Evolutionary conservation across 2,888 invertebrate genomes (phyloP), one percentile per base, ranked within the genome.

Genomic region (Sipha maydis): DNA sequence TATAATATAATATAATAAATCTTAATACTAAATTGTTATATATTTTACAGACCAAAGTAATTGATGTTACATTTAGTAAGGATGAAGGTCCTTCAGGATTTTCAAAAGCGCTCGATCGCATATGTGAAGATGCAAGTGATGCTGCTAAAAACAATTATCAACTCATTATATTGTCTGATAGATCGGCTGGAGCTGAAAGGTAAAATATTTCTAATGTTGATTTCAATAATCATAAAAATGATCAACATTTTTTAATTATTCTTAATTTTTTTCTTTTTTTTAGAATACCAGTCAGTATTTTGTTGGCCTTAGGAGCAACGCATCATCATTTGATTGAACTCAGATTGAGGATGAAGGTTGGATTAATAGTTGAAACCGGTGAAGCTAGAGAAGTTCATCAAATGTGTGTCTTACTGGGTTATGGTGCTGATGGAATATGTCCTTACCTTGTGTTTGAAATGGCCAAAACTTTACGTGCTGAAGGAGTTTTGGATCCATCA

Each of bases 371-470:
- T 89, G 99, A 99, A 93, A 98, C 98, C 0, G 99, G 96, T 2
- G 99, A 99, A 92, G 98, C 98, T 0, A 93, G 93, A 90, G 94
- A 94, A 91, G 97, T 99, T 0, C 99, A 99, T 92, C 99, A 99
- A 91, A 95, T 99, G 92, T 99, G 98, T 91, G 97, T 98, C 0
- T 93, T 99, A 48, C 93, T 99, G 67, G 99, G 97, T 91, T 99
- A 98, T 92, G 99, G 99, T 56, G 99, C 98, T 3, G 99, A 99
- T 93, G 99, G 97, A 0, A 96, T 99, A 90, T 99, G 99, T 91
- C 99, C 99, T 0, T 99, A 99, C 92, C 92, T 99, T 89, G 98
- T 98, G 4, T 97, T 98, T 92, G 99, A 99, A 92, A 94, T 98
- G 90, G 97, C 99, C 38, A 95, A 95, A 90, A 95, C 96, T 67